Base-by-base conservation (phyloP, 2,888 invertebrate species). In the Cheilosia variabilis region DNA sequence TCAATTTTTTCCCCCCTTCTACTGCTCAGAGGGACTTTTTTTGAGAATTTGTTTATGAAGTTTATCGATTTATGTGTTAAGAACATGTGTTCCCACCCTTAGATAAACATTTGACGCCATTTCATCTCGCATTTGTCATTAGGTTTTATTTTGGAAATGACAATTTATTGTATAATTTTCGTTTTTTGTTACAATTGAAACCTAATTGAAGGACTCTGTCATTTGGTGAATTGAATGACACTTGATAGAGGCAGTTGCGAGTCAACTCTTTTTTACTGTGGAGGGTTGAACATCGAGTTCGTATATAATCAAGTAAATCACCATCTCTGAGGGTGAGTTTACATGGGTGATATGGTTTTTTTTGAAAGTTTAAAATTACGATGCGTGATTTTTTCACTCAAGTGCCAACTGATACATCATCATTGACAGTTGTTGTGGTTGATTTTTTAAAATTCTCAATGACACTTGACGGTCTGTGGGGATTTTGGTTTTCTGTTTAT, bases 391-490 rank as follows among this genome's bases (percentile, higher is more conserved):
- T 73, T 27, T 75, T 31, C 31, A 63, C 27, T 79, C 73, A 69
- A 84, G 79, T 79, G 79, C 43, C 83, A 84, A 79, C 63, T 73
- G 83, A 75, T 73, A 75, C 69, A 47, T 76, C 69, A 75, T 65
- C 50, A 69, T 75, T 79, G 80, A 71, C 84, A 84, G 80, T 84
- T 84, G 82, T 68, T 78, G 84, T 66, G 75, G 84, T 80, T 71
- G 79, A 79, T 84, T 84, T 84, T 78, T 58, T 69, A 53, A 80
- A 84, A 22, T 71, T 47, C 47, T 37, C 58, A 45, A 71, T 80
- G 60, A 57, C 69, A 47, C 80, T 84, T 80, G 71, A 84, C 84
- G 69, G 55, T 60, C 80, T 84, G 84, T 55, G 60, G 71, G 47
- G 75, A 69, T 75, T 75, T 60, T 45, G 43, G 13, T 52, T 52